These are phyloP conservation scores for Drosophila nigricruria DNA, from an alignment of 2,888 invertebrate genomes.

Conservation along the genomic window DNA sequence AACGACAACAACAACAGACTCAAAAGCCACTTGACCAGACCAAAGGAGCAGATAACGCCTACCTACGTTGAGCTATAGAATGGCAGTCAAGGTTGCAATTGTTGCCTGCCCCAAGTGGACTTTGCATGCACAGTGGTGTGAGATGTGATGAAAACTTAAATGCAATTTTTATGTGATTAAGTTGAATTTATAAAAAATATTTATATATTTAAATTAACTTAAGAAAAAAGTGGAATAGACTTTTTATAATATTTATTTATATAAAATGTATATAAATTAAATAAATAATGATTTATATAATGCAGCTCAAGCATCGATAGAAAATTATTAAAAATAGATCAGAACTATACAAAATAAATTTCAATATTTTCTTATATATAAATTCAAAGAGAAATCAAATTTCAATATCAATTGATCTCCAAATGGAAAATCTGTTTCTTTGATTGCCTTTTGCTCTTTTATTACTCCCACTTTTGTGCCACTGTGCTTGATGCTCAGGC, in stretches of 20 bases:
- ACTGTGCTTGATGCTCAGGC: slow-evolving; percentile 19
- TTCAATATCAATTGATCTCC: background rate
- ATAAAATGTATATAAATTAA: no score
- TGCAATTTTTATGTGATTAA: no score
- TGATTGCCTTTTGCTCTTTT: background rate
- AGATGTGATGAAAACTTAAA: background rate
- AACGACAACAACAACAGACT: slow-evolving; percentile 46
- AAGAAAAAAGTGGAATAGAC: no score
- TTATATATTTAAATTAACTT: no score
- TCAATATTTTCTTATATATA: no score
- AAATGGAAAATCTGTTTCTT: background rate
- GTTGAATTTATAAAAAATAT: no score
- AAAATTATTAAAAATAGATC: no score
- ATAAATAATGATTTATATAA: no score
- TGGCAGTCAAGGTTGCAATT: slow-evolving; percentile 76
- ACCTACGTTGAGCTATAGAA: slow-evolving; percentile 24
- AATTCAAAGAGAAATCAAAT: background rate
- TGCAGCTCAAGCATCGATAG: no score
- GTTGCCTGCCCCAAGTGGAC: slow-evolving; percentile 46
- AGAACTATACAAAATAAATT: no score
- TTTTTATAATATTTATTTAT: no score
- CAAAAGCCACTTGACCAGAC: slow-evolving; percentile 67
- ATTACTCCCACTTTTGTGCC: background rate
- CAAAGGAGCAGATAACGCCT: slow-evolving; percentile 44
- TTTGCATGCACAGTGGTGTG: slow-evolving; percentile 40